Evolutionary conservation across 2,888 invertebrate genomes (phyloP).

Genomic region (Apeira syringaria): DNA sequence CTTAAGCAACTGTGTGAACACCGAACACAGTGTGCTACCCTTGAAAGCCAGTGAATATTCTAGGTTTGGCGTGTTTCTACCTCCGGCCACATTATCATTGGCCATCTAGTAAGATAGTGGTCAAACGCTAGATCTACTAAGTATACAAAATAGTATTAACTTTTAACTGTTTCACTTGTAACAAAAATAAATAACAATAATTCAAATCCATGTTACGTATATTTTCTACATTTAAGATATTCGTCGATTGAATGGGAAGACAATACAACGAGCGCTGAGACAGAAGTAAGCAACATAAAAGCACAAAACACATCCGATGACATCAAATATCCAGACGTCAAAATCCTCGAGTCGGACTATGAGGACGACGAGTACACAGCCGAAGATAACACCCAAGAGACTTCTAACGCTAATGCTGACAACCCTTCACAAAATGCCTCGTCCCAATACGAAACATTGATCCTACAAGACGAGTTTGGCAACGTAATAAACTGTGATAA

Average conservation of each 20-base stretch:
- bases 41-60: too few species aligned
- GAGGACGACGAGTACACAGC: constrained; percentile 25
- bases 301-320: constrained; percentile 5
- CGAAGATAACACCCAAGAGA: constrained; percentile 17
- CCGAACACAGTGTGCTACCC: too few species aligned
- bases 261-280: constrained; percentile 18
- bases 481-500: constrained; percentile 31
- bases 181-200: too few species aligned
- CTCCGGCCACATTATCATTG: too few species aligned
- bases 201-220: not conserved
- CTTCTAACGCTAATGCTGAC: constrained; percentile 2
- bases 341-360: constrained; percentile 21
- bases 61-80: too few species aligned
- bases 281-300: not conserved
- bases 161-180: too few species aligned
- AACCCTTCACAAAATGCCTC: not conserved
- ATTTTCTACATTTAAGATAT: constrained; percentile 9
- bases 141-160: too few species aligned
- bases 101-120: too few species aligned
- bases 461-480: constrained; percentile 32
- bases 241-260: constrained; percentile 26
- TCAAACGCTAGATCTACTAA: too few species aligned
- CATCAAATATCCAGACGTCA: constrained; percentile 14
- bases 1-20: too few species aligned
- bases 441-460: constrained; percentile 26